Percentiles rank a stretch among this genome's conserved stretches.
These are phyloP conservation scores for Leptinotarsa defecta DNA, from an alignment of 1,140 invertebrate species.

Conservation along the genomic window DNA sequence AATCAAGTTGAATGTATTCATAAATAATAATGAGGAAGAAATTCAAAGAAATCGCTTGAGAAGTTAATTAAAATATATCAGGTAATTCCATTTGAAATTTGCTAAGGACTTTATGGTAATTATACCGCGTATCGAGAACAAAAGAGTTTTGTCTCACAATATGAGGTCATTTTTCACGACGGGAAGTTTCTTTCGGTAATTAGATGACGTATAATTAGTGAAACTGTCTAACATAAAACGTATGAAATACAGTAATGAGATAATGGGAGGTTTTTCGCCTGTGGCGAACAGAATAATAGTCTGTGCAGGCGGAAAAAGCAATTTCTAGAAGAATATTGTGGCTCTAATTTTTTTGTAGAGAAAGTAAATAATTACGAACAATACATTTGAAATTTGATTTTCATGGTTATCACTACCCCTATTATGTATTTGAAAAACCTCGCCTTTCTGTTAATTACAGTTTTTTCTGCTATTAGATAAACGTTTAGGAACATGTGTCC, in stretches of 20 bases:
- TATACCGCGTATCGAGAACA: background rate
- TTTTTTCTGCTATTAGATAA: too few species aligned
- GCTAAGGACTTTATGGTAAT: too few species aligned
- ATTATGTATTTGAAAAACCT: background rate
- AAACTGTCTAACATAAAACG: background rate
- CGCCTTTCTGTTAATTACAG: too few species aligned
- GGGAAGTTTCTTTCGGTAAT: background rate
- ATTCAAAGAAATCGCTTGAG: too few species aligned
- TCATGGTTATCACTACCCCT: background rate
- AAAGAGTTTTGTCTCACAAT: background rate
- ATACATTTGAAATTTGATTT: background rate
- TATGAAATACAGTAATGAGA: background rate
- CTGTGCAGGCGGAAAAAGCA: background rate
- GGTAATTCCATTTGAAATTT: too few species aligned
- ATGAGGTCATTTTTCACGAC: background rate
- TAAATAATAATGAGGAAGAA: too few species aligned
- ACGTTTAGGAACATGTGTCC: too few species aligned
- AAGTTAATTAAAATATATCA: too few species aligned
- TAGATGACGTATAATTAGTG: slow-evolving; percentile 8
- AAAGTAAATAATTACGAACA: background rate
- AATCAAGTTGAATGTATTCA: too few species aligned
- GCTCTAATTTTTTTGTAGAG: background rate
- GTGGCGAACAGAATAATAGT: background rate
- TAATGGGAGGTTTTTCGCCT: background rate
- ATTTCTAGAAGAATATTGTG: background rate